A percentile compares a stretch with the other conserved stretches of the same genome.
phyloP scores from a whole-genome alignment of 2,113 vertebrate species.

The Cebidichthys violaceus region DNA sequence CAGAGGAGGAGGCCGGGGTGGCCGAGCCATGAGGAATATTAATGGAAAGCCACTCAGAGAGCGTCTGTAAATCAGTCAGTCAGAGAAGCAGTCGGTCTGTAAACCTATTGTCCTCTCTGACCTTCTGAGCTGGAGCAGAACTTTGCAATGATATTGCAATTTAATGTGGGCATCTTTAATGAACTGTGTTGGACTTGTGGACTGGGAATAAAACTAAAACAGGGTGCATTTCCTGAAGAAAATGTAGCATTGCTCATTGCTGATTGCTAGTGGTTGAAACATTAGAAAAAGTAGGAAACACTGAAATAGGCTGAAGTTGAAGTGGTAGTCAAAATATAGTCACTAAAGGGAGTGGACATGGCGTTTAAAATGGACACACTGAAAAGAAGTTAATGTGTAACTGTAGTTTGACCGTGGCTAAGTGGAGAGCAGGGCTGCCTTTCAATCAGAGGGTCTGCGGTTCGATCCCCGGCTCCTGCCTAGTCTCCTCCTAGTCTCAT shows the following conservation, averaged over 20 bases:
- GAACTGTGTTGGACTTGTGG: not conserved
- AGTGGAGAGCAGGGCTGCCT: too few species aligned
- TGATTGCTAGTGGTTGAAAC: not conserved
- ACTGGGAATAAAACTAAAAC: not conserved
- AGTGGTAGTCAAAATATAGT: not conserved
- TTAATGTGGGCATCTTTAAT: not conserved
- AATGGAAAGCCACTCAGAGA: constrained; percentile 31
- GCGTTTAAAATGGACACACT: not conserved
- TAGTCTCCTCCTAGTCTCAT: too few species aligned
- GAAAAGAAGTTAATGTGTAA: not conserved
- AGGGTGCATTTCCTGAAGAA: not conserved
- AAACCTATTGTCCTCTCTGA: not conserved
- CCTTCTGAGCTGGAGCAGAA: not conserved
- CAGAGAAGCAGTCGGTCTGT: constrained; percentile 24
- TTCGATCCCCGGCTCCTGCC: too few species aligned
- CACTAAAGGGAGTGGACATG: not conserved
- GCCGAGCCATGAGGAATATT: constrained; percentile 16
- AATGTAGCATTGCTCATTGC: not conserved
- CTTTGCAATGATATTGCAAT: not conserved
- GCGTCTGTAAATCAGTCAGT: constrained; percentile 44
- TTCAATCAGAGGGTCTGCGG: too few species aligned
- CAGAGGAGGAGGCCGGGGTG: constrained; percentile 34
- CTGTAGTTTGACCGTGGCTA: too few species aligned
- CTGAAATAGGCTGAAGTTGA: not conserved
- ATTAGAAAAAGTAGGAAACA: not conserved